phyloP scores from a whole-genome alignment of 2,888 invertebrate species.

The Pristionchus japonicus region DNA sequence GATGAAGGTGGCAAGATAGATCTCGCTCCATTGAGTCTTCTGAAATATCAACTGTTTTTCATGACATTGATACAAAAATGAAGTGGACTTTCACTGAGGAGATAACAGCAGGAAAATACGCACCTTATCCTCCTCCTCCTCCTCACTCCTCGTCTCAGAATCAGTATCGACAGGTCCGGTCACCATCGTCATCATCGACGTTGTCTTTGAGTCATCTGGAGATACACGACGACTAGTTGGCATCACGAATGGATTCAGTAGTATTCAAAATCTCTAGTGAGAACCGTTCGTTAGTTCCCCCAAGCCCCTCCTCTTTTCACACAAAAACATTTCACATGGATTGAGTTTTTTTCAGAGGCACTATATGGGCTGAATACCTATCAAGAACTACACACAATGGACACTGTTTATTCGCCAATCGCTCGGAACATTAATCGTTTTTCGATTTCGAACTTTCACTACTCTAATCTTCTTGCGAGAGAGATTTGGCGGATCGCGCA shows the following conservation, averaged over 20 bases:
- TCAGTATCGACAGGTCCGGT: background rate
- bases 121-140: background rate
- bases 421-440: background rate
- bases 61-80: background rate
- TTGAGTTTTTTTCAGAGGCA: no score
- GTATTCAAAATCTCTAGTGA: background rate
- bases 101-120: background rate
- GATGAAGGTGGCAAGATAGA: conserved; percentile 43
- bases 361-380: background rate
- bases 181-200: background rate
- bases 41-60: no score
- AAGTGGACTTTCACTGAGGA: background rate
- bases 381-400: background rate
- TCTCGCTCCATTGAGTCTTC: conserved; percentile 45
- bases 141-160: background rate
- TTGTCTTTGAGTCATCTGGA: background rate
- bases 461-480: background rate
- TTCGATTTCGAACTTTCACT: background rate
- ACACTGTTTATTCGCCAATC: background rate
- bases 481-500: background rate
- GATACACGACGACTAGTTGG: background rate
- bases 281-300: background rate
- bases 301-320: background rate
- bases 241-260: no score
- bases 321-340: no score